Evolutionary conservation across 2,113 vertebrate species (phyloP), one percentile per base, ranked within the genome.

Genomic region (Ceyx cyanopectus): DNA sequence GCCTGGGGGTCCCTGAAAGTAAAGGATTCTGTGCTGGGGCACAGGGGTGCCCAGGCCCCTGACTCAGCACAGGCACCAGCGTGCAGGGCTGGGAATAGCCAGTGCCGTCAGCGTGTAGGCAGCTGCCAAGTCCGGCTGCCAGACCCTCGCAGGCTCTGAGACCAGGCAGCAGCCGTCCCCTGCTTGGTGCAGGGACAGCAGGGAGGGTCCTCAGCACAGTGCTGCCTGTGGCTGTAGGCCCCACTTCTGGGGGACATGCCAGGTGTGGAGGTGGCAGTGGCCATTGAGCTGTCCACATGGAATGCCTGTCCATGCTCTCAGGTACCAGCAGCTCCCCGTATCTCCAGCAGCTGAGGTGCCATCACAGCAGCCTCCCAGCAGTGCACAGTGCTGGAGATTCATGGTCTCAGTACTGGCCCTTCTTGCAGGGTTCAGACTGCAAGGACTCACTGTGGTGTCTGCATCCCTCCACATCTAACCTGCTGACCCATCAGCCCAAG

Each of bases 1-100:
- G 40, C 21, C 5, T 1, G 3, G 30, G 51, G 21, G 37, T 80
- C 37, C 14, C 27, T 29, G 40, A 32, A 40, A n/a, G 9, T 1
- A 2, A 51, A 57, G 32, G 7, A 32, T 45, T 74, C 27, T 50
- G 41, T 63, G 37, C 14, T 4, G 21, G 41, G 41, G 50, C 1
- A 4, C 29, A 67, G 54, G 69, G 63, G 32, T 76, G 63, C 85
- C 78, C 62, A 32, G 87, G 91, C 34, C 81, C 84, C 94, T 96
- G 95, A 96, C 92, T 95, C 95, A 96, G 95, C 94, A 91, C 43
- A 23, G 61, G 57, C 75, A 72, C 57, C 0, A 0, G 41, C 0
- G 1, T 2, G 22, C 4, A 1, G 78, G 56, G 72, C 93, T 70
- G 63, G 79, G 85, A 96, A 96, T 94, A 96, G 91, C 91, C 0